Base-by-base conservation (phyloP, 2,797 vertebrate genomes). In the Gallirallus australis region DNA sequence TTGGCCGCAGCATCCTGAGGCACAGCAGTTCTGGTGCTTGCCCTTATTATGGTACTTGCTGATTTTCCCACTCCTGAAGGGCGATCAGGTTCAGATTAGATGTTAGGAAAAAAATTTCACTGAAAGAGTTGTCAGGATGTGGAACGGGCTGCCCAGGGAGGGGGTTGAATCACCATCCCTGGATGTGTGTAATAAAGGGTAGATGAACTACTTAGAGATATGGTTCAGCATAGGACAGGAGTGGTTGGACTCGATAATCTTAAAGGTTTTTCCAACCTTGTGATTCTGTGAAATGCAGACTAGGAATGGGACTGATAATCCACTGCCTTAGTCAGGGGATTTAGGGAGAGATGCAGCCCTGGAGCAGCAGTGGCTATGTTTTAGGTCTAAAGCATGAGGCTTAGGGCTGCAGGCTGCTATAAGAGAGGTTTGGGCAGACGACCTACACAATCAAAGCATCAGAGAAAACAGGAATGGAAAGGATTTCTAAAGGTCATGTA, bases 401-500 rank as follows among this genome's bases (percentile, higher is more conserved):
- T 94, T 11, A 14, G 35, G 72, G 12, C 82, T 90, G 65, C 76
- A 69, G 50, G 24, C 33, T 35, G 33, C 73, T 79, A n/a, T 6
- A 33, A 48, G 42, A 61, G 70, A n/a, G 39, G 21, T 77, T 63
- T 68, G 45, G 48, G 39, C 52, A 89, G 78, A 23, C 2, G 1
- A 77, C 66, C 39, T 72, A n/a, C 0, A 0, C 56, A 91, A 37
- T 64, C 70, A 94, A 60, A 4, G 5, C 64, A 37, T 84, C 73
- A 69, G 59, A 76, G 88, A 37, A 94, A 86, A 92, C 2, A 56
- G 56, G 56, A 93, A 64, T 68, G 48, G 82, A 82, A 90, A 66
- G 28, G 42, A 82, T 79, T 75, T 95, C 63, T 63, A 73, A 84
- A 96, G 83, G 88, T 92, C 73, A 84, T 56, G 77, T 89, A 6